Base-by-base conservation (phyloP, 2,113 vertebrate species). In the Callipepla squamata region DNA sequence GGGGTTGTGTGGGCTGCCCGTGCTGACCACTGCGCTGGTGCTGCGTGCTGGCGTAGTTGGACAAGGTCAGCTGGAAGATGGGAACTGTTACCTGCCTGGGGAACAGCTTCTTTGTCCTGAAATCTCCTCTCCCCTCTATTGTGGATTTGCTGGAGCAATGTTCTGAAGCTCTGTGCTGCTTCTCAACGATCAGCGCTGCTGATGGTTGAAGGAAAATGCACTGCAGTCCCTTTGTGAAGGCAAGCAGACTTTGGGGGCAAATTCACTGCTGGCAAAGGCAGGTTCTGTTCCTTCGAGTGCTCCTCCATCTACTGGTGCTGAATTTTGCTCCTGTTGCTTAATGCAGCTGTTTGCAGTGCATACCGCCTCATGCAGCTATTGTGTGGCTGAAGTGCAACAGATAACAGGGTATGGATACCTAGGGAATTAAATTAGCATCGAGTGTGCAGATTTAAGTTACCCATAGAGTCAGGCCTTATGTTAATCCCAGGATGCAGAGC, bases 61-160 rank as follows among this genome's bases (percentile, higher is more conserved):
- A 28, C 88, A 87, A 80, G 91, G 91, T 78, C 79, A 63, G 80
- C 53, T 89, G 78, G 80, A 81, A 95, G 96, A 96, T 85, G 80
- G 95, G 95, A 78, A n/a, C 68, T 87, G 79, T 50, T 81, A 80
- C 87, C 84, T 92, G 73, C 87, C 57, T 9, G 67, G 87, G 86
- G 69, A 89, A 5, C 79, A 91, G 94, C 79, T 93, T 15, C 86
- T 92, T 75, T 93, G 74, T 89, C 92, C 82, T 94, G 67, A 84
- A 82, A 65, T 86, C 89, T 94, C 59, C 20, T 94, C 40, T 91
- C 18, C 26, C 44, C 34, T 73, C 81, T 4, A 2, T 0, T 0
- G 55, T 65, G 76, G 28, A 19, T 15, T 53, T 2, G 16, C 69
- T 74, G 89, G 75, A 88, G 25, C 34, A 4, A 4, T 2, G 57